These are phyloP conservation scores for Linnaemya tessellans DNA, from an alignment of 2,888 invertebrate genomes.

Conservation along the genomic window DNA sequence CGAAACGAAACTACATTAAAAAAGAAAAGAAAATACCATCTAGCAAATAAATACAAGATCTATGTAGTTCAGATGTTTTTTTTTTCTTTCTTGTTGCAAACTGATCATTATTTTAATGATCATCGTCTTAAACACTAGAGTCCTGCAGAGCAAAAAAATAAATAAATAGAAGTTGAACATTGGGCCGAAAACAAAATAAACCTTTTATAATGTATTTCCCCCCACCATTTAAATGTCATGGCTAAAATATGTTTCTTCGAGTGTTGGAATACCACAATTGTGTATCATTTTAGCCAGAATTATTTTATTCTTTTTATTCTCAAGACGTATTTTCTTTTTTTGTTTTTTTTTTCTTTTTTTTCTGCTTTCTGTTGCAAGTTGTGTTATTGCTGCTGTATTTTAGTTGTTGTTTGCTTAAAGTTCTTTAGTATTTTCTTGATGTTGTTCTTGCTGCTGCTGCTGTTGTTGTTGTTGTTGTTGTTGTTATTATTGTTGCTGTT, in stretches of 20 bases:
- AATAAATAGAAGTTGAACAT: background rate
- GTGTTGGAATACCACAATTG: conserved; percentile 50
- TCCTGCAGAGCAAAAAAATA: background rate
- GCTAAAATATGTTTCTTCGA: conserved; percentile 48
- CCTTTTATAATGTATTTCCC: conserved; percentile 31
- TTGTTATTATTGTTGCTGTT: conserved; percentile 43
- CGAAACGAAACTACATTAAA: conserved; percentile 40
- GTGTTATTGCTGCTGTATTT: conserved; percentile 67
- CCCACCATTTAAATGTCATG: conserved; percentile 60
- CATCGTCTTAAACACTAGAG: conserved; percentile 43
- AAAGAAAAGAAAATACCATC: background rate
- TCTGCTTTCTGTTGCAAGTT: conserved; percentile 52
- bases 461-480: conserved; percentile 40
- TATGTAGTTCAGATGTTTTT: conserved; percentile 36
- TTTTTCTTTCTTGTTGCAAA: background rate
- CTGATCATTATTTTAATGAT: conserved; percentile 60
- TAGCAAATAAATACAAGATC: conserved; percentile 25
- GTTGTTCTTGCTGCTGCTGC: conserved; percentile 29
- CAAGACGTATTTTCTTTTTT: conserved; percentile 32
- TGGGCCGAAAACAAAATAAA: conserved; percentile 45
- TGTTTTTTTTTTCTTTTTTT: conserved; percentile 44
- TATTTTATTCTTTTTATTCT: conserved; percentile 25
- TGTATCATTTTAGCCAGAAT: conserved; percentile 60
- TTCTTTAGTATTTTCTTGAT: conserved; percentile 36
- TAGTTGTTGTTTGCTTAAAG: conserved; percentile 38